Base-by-base conservation (phyloP, 1,140 invertebrate species). In the Drosophila parvula region DNA sequence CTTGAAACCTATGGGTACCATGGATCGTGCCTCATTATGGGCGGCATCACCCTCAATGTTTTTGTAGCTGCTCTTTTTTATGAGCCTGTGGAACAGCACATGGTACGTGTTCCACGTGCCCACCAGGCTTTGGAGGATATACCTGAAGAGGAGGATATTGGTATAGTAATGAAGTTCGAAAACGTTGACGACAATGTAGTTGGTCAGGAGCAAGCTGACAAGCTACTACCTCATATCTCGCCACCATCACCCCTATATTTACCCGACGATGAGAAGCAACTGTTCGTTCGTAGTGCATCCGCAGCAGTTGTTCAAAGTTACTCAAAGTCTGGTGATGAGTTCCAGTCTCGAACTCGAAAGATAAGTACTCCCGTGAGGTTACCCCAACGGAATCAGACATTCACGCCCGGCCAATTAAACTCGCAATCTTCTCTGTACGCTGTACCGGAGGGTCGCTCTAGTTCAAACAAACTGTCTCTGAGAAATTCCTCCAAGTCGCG, bases 1-100 rank as follows among this genome's bases (percentile, higher is more conserved):
- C 92, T 98, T 12, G 93, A 94, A 75, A 93, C 93, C 0, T 97
- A 96, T 83, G 96, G 96, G 9, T 97, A 96, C 80, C 95, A 96
- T 90, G 96, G 95, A 11, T 95, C 96, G 4, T 95, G 97, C 18
- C 91, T 98, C 11, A 94, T 98, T 36, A 95, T 98, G 93, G 96
- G 97, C 6, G 97, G 95, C 18, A 92, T 97, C 3, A 96, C 96
- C 58, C 91, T 98, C 14, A 96, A 98, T 88, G 96, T 97, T 1
- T 96, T 96, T 94, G 95, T 97, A 2, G 96, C 96, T 8, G 96
- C 97, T 5, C 90, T 97, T 27, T 94, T 98, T 7, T 97, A 97
- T 91, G 95, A 97, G 50, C 96, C 96, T 0, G 96, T 97, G 0
- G 95, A 97, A 78, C 94, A 95, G 56, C 96, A 97, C 81, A 94